These are phyloP conservation scores for Koerneria pararmatus DNA, from an alignment of 2,888 invertebrate genomes.

Conservation along the genomic window DNA sequence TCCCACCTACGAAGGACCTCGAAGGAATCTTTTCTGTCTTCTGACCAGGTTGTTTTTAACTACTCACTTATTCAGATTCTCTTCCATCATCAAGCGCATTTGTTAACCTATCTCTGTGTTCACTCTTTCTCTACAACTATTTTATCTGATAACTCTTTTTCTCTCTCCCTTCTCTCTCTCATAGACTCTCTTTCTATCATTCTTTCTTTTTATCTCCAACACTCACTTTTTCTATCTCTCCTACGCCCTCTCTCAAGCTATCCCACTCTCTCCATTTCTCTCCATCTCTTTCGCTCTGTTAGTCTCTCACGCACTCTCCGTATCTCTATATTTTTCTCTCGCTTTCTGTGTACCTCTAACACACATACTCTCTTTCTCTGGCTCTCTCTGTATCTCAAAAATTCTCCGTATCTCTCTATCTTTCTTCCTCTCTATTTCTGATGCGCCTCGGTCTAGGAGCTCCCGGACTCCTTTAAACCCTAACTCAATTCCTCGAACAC, in stretches of 20 bases:
- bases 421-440: not conserved
- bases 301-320: conserved; percentile 3
- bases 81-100: no score
- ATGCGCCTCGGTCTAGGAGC: no score
- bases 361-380: not conserved
- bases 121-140: no score
- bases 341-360: not conserved
- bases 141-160: conserved; percentile 1
- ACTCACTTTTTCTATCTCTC: conserved; percentile 7
- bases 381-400: no score
- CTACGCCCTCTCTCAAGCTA: conserved; percentile 3
- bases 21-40: conserved; percentile 28
- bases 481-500: no score
- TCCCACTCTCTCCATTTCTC: not conserved
- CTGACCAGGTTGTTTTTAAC: conserved; percentile 14
- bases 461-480: no score
- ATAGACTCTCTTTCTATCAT: conserved; percentile 6
- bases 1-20: conserved; percentile 8
- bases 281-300: not conserved
- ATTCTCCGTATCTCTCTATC: not conserved
- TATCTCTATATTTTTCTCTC: not conserved
- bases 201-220: conserved; percentile 7
- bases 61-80: not conserved
- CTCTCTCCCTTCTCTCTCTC: not conserved
- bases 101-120: conserved; percentile 2